Evolutionary conservation across 2,113 vertebrate genomes (phyloP), one percentile per base, ranked within the genome.

Genomic region (Spea bombifrons): DNA sequence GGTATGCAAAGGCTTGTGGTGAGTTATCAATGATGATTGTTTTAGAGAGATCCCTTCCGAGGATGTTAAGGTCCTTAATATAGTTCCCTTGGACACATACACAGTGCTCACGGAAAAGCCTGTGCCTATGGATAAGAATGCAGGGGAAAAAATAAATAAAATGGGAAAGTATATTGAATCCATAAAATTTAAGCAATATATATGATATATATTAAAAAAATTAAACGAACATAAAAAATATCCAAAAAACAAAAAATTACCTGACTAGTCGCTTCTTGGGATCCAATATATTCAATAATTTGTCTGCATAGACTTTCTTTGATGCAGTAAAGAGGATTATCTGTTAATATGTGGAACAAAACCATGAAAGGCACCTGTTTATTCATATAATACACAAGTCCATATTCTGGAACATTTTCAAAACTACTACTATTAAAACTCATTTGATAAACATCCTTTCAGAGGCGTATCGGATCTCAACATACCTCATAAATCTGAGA

Each of bases 11-110:
- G 94, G 97, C 97, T 94, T 99, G 97, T 12, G 97, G 97, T 92
- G 97, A 99, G 92, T 99, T 99, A 92, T 99, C 97, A 47, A 99
- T 99, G 87, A 99, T 99, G 88, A 99, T 97, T 49, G 97, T 99
- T 94, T 99, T 99, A 82, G 97, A 99, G 87, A 99, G 93, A 87
- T 99, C 97, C 93, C 97, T 95, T 83, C 97, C 97, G 5, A 99
- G 93, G 84, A 99, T 99, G 89, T 99, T 99, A 80, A 99, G 90
- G 85, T 99, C 97, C 88, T 99, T 99, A 88, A 99, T 99, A 90
- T 99, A 99, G 85, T 99, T 99, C 84, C 97, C 97, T 90, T 99
- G 97, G 73, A 99, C 97, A 86, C 97, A 99, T 81, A 99, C 97
- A 87, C 97, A 99, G 86, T 99, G 97, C 90, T 99, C 97, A 30